These are phyloP conservation scores for Pithys albifrons DNA, from an alignment of 2,113 vertebrate genomes.

Conservation along the genomic window DNA sequence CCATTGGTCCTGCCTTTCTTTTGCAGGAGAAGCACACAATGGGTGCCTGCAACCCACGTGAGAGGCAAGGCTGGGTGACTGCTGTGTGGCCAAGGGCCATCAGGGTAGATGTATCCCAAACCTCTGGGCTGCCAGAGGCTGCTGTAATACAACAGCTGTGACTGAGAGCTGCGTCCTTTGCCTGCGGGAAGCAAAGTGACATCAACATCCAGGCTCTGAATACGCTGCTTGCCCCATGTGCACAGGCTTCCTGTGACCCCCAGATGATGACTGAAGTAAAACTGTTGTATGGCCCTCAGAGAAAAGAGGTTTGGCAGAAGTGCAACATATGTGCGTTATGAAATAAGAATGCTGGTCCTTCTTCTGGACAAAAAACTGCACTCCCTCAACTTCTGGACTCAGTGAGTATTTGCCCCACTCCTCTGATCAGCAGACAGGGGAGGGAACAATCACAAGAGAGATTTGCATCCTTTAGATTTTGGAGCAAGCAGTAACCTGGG, in stretches of 20 bases:
- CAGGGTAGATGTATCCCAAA: not conserved
- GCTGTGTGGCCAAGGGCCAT: not conserved
- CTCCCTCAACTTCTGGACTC: not conserved
- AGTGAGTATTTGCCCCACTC: not conserved
- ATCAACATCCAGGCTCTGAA: not conserved
- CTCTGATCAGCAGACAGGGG: not conserved
- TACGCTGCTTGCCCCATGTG: fast-evolving
- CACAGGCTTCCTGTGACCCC: not conserved
- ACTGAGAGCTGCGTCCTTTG: not conserved
- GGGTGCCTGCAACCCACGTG: fast-evolving
- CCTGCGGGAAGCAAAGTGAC: not conserved
- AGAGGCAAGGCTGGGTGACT: not conserved
- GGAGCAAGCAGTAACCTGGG: not conserved
- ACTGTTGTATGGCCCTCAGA: not conserved
- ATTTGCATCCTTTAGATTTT: not conserved
- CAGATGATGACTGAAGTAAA: not conserved
- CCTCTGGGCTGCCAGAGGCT: not conserved
- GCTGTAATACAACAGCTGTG: not conserved
- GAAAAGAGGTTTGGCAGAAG: not conserved
- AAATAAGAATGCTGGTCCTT: not conserved
- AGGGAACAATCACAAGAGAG: not conserved
- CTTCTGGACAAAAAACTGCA: not conserved
- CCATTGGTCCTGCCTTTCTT: not conserved
- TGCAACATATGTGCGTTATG: fast-evolving
- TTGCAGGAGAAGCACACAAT: not conserved